These are phyloP conservation scores for Drosophila merina DNA, from an alignment of 2,888 invertebrate genomes.

Conservation along the genomic window DNA sequence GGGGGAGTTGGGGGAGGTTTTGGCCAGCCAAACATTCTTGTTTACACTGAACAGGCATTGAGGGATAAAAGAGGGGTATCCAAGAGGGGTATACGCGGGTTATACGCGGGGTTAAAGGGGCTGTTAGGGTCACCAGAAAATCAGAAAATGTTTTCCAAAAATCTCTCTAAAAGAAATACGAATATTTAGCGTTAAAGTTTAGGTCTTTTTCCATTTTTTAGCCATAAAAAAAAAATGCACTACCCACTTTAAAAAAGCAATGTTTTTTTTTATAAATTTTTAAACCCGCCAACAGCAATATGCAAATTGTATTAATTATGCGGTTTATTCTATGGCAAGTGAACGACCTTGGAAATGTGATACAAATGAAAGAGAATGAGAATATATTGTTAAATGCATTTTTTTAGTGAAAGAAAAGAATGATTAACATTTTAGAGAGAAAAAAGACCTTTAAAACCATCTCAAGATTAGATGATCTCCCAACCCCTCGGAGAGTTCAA, in stretches of 20 bases:
- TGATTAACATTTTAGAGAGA: too few species aligned
- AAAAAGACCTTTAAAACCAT: not conserved
- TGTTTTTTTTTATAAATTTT: not conserved
- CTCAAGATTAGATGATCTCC: too few species aligned
- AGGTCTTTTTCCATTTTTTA: not conserved
- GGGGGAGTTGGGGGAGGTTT: not conserved
- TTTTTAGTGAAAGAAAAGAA: too few species aligned
- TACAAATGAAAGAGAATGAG: conserved; percentile 9
- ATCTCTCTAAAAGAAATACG: too few species aligned
- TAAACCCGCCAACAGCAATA: not conserved
- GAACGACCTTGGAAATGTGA: conserved; percentile 26
- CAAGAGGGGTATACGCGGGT: too few species aligned
- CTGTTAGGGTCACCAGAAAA: not conserved
- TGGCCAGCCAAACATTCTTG: conserved; percentile 1
- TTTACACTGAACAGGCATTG: not conserved
- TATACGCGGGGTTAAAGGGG: not conserved
- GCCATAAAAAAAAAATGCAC: not conserved
- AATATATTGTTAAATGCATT: not conserved
- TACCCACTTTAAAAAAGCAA: not conserved
- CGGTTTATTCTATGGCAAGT: conserved; percentile 10
- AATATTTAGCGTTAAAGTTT: too few species aligned
- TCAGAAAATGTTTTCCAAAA: not conserved
- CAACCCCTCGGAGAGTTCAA: too few species aligned
- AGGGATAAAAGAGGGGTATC: not conserved
- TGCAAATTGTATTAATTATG: conserved; percentile 27